Conservation (phyloP, 2,888 invertebrate genomes). For the Tribolium freemani region DNA sequence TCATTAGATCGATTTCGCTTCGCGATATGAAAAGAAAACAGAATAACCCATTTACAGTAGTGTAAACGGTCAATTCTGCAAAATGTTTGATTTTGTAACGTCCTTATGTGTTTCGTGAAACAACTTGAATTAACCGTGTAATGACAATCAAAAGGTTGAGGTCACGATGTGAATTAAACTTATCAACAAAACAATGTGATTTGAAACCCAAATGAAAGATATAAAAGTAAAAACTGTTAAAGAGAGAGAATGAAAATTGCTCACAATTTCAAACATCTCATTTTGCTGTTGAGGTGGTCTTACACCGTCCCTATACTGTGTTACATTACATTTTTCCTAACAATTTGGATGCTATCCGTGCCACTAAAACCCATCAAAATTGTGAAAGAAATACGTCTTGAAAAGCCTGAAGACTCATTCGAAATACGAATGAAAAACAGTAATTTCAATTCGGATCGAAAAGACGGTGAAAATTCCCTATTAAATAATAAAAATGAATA, state of each 20-base stretch:
- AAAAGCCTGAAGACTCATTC: constrained; percentile 61
- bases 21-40: constrained; percentile 5
- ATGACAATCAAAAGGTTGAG: background rate
- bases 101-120: background rate
- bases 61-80: background rate
- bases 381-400: constrained; percentile 52
- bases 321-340: constrained; percentile 71
- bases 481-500: constrained; percentile 70
- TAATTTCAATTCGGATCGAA: constrained; percentile 71
- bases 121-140: background rate
- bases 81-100: background rate
- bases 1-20: constrained; percentile 28
- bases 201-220: background rate
- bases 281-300: constrained; percentile 68
- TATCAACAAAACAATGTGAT: background rate
- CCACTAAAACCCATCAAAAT: constrained; percentile 64
- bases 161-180: background rate
- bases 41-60: constrained; percentile 3
- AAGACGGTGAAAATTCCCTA: constrained; percentile 65
- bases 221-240: background rate
- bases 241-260: constrained; percentile 6
- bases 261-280: constrained; percentile 16
- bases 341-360: constrained; percentile 70
- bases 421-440: constrained; percentile 67
- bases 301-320: constrained; percentile 71